phyloP scores from a whole-genome alignment of 1,140 invertebrate species.

The roundworm (Caenorhabditis elegans) region DNA sequence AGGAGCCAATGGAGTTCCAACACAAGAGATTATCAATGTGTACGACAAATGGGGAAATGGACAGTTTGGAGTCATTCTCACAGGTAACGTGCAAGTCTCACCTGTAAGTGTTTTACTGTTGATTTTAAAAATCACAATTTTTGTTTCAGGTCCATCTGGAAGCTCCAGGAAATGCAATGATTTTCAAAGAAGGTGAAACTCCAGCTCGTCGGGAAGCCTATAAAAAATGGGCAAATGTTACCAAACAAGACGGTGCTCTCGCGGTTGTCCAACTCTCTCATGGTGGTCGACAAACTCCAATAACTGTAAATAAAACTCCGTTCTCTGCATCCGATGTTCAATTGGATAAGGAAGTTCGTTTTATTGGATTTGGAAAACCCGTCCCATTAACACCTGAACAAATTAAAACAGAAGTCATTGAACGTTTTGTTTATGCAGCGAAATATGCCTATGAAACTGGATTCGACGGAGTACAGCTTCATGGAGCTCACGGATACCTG shows the following conservation, averaged over 20 bases:
- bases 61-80: slow-evolving; percentile 50
- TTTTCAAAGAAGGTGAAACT: slow-evolving; percentile 51
- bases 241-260: slow-evolving; percentile 46
- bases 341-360: slow-evolving; percentile 22
- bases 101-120: slow-evolving; percentile 26
- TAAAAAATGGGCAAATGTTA: slow-evolving; percentile 34
- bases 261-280: slow-evolving; percentile 50
- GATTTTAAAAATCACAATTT: neutral
- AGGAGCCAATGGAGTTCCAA: slow-evolving; percentile 43
- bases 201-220: slow-evolving; percentile 31
- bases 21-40: slow-evolving; percentile 50
- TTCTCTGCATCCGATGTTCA: slow-evolving; percentile 54
- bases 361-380: slow-evolving; percentile 47
- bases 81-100: slow-evolving; percentile 48
- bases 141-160: slow-evolving; percentile 44
- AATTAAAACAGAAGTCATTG: slow-evolving; percentile 56
- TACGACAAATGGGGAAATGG: slow-evolving; percentile 54
- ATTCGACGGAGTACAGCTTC: slow-evolving; percentile 58
- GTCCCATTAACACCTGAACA: slow-evolving; percentile 52
- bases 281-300: slow-evolving; percentile 54
- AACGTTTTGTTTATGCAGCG: slow-evolving; percentile 52
- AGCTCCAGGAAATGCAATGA: slow-evolving; percentile 47
- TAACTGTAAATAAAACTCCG: slow-evolving; percentile 46
- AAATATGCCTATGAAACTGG: slow-evolving; percentile 51
- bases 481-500: slow-evolving; percentile 62